A percentile compares a stretch with the other conserved stretches of the same genome.
phyloP scores from a whole-genome alignment of 2,888 invertebrate genomes.

The Bombylius major region DNA sequence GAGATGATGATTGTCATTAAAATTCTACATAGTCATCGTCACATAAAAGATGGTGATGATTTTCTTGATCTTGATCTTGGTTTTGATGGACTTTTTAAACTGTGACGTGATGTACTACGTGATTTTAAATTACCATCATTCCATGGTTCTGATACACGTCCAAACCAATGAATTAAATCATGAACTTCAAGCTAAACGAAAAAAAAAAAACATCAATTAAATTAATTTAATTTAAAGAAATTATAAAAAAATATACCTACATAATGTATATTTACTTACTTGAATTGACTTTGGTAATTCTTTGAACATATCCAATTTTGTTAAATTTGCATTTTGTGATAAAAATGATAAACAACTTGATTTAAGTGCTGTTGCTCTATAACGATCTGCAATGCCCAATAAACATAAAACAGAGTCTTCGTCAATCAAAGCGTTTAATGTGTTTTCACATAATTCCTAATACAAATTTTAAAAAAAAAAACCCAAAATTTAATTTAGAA shows the following conservation, averaged over 20 bases:
- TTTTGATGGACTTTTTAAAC: conserved; percentile 29
- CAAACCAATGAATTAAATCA: conserved; percentile 32
- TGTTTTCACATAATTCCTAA: conserved; percentile 48
- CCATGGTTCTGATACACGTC: conserved; percentile 33
- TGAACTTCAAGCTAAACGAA: conserved; percentile 27
- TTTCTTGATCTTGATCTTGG: conserved; percentile 28
- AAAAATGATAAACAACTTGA: conserved; percentile 30
- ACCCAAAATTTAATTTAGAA: background rate
- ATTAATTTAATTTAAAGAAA: background rate
- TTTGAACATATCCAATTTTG: conserved; percentile 28
- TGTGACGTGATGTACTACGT: conserved; percentile 20
- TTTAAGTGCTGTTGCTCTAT: conserved; percentile 39
- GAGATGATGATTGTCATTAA: background rate
- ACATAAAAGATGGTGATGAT: conserved; percentile 31
- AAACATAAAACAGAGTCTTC: conserved; percentile 51
- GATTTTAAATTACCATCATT: conserved; percentile 22
- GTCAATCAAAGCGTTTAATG: conserved; percentile 46
- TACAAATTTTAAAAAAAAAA: background rate
- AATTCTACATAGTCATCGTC: conserved; percentile 12
- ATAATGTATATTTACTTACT: conserved; percentile 16
- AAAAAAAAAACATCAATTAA: background rate
- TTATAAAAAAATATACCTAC: too few species aligned
- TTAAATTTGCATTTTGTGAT: conserved; percentile 27
- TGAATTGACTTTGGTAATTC: conserved; percentile 28
- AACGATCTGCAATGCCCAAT: conserved; percentile 53